Evolutionary conservation across 1,140 invertebrate species (phyloP), one percentile per base, ranked within the genome.

Genomic region (Lordiphosa stackelbergi): DNA sequence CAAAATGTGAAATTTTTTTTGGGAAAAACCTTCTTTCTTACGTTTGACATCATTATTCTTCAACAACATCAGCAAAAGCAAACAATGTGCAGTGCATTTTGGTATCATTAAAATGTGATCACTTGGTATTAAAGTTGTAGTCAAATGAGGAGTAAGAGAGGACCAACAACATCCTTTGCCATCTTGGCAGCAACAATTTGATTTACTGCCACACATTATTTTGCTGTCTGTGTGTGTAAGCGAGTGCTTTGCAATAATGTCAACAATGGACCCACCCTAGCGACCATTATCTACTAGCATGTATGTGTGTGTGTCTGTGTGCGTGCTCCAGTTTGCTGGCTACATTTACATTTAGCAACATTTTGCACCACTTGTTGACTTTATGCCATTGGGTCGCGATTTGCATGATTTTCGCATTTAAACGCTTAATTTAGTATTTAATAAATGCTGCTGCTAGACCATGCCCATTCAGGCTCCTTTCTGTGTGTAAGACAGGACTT

Each of bases 101-200:
- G 78, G 61, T 84, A 62, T 83, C 83, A 85, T 85, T 85, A 85
- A 85, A 85, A 85, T 74, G 71, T 85, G 77, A 85, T 85, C 83
- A 85, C 75, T 34, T 63, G 66, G 69, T 57, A 73, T 77, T 77
- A 85, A 81, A 74, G 71, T 73, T 59, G 64, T 69, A 74, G 53
- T 64, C 70, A 79, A 79, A 79, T 72, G 62, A 60, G 73, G 61
- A 40, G 52, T 19, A 41, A 5, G 24, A 19, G 43, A 37, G 34
- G 35, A 54, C 19, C 43, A 12, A 8, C 53, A 46, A 36, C 22
- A 49, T 12, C 34, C 54, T 54, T 45, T 54, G 48, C 37, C 66
- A 66, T 61, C 61, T 65, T 73, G 46, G 54, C 51, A 69, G 28
- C 56, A 61, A 48, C 54, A 57, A 71, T 74, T 74, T 79, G 75